Percentiles rank a stretch among this genome's conserved stretches.
Evolutionary conservation across 2,888 invertebrate genomes (phyloP).

Genomic region (Caenorhabditis virilis): DNA sequence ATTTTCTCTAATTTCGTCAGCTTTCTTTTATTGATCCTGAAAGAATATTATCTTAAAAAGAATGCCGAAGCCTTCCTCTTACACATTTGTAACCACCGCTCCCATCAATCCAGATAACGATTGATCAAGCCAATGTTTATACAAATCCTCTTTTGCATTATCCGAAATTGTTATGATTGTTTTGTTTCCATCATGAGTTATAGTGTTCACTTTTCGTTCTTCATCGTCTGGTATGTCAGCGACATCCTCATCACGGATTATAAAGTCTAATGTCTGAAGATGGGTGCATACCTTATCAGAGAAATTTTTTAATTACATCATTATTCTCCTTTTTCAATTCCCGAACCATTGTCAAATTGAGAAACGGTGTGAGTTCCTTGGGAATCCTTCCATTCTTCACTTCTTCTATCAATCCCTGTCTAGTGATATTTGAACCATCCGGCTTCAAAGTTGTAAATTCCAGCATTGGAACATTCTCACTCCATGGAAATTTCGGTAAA

Average conservation of each 20-base stretch:
- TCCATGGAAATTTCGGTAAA: conserved; percentile 40
- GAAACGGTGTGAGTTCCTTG: conserved; percentile 19
- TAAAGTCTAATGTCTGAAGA: conserved; percentile 29
- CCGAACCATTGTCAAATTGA: conserved; percentile 32
- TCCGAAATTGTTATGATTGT: conserved; percentile 33
- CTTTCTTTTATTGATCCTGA: conserved; percentile 26
- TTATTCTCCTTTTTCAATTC: conserved; percentile 25
- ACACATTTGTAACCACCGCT: conserved; percentile 57
- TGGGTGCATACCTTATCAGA: too few species aligned
- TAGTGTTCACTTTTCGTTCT: conserved; percentile 20
- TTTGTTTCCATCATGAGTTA: conserved; percentile 40
- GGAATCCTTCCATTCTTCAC: conserved; percentile 25
- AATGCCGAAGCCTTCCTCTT: not conserved
- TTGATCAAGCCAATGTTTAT: conserved; percentile 61
- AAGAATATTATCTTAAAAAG: too few species aligned
- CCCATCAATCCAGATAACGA: conserved; percentile 61
- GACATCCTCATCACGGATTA: conserved; percentile 45
- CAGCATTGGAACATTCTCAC: conserved; percentile 36
- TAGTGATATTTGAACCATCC: conserved; percentile 2
- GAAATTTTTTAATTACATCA: conserved; percentile 13
- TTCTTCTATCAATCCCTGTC: conserved; percentile 18
- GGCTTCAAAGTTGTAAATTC: conserved; percentile 31
- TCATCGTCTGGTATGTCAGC: conserved; percentile 34
- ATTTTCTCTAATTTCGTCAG: conserved; percentile 28
- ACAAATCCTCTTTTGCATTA: conserved; percentile 41